phyloP scores from a whole-genome alignment of 2,797 vertebrate species.

The Ctenopoma multispine region DNA sequence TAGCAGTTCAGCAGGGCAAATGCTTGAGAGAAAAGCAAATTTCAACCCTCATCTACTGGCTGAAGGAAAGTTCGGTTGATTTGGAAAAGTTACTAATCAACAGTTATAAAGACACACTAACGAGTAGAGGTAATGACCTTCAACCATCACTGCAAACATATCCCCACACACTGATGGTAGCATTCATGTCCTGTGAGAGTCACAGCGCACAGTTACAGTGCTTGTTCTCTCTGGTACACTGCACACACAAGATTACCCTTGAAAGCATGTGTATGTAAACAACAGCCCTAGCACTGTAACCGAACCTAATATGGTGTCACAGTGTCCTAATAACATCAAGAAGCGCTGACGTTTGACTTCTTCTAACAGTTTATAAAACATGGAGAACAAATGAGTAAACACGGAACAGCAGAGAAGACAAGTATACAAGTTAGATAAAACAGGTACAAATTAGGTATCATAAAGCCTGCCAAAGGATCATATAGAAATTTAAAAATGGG shows the following conservation, averaged over 20 bases:
- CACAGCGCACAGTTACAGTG: neutral
- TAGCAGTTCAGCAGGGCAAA: neutral
- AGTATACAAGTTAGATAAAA: neutral
- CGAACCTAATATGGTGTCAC: conserved; percentile 65
- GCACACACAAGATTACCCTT: conserved; percentile 33
- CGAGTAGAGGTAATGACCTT: conserved; percentile 43
- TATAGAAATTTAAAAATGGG: neutral
- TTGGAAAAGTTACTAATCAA: conserved; percentile 23
- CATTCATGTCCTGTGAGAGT: conserved; percentile 20
- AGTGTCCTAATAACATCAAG: conserved; percentile 21
- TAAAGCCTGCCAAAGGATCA: neutral
- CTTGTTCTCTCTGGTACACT: conserved; percentile 16
- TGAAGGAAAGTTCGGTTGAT: conserved; percentile 17
- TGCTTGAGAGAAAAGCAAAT: neutral
- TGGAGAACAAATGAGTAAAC: neutral
- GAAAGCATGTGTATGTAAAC: conserved; percentile 59
- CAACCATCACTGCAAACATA: neutral
- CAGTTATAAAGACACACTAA: conserved; percentile 29
- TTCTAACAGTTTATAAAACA: conserved; percentile 20
- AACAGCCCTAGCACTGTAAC: conserved; percentile 27
- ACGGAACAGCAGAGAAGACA: neutral
- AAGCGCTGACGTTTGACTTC: conserved; percentile 31
- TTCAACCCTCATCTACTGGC: neutral
- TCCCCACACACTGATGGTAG: conserved; percentile 6
- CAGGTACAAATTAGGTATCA: neutral